A percentile compares a stretch with the other conserved stretches of the same genome.
These are phyloP conservation scores for Neuroterus valhalla DNA, from an alignment of 1,140 invertebrate genomes.

Conservation along the genomic window DNA sequence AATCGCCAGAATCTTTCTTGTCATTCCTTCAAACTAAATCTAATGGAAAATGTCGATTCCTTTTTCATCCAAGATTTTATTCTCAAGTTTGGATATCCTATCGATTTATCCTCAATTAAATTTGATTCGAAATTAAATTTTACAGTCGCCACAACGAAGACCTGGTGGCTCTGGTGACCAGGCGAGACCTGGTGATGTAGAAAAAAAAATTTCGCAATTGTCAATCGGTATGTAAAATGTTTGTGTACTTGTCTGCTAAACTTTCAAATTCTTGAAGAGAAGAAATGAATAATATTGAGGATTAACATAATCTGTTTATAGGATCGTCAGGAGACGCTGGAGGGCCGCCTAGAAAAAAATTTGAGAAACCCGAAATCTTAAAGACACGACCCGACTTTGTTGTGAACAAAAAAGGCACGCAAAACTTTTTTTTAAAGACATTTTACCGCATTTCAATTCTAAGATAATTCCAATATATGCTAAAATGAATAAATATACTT, in stretches of 20 bases:
- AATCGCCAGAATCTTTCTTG: too few species aligned
- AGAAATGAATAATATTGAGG: background rate
- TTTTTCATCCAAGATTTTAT: too few species aligned
- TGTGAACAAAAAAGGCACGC: background rate
- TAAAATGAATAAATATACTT: background rate
- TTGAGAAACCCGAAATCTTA: slow-evolving; percentile 3
- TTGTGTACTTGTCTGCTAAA: background rate
- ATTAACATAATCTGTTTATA: background rate
- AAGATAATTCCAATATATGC: background rate
- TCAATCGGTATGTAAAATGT: background rate
- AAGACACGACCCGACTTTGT: background rate
- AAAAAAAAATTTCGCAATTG: background rate
- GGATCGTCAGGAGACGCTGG: background rate
- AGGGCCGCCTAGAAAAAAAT: background rate
- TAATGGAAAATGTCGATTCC: too few species aligned
- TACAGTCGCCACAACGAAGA: background rate
- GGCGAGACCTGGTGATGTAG: background rate
- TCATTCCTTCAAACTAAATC: too few species aligned
- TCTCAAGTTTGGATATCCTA: too few species aligned
- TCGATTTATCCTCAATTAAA: too few species aligned
- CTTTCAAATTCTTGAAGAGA: background rate
- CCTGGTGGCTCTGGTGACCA: background rate
- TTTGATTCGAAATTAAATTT: too few species aligned
- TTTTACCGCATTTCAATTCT: background rate
- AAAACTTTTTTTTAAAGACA: background rate